Evolutionary conservation across 1,140 invertebrate species (phyloP).

Genomic region (Drosophila tristis): DNA sequence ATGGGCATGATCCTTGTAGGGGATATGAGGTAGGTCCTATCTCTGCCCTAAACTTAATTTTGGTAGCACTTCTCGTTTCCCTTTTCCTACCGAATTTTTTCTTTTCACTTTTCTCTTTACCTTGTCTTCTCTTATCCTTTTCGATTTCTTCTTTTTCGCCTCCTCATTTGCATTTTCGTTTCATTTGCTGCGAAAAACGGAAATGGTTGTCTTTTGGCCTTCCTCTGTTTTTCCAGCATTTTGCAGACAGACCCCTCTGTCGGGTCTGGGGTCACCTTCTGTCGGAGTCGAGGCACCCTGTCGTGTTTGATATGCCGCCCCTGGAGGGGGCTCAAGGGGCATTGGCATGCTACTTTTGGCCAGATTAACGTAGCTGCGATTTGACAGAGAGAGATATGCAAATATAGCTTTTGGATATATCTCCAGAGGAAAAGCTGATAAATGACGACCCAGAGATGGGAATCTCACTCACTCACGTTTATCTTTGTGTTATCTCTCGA

Average conservation of each 20-base stretch:
- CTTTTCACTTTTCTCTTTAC: conserved; percentile 4
- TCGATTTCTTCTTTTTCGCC: neutral
- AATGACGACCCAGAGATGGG: no score
- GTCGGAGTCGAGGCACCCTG: conserved; percentile 19
- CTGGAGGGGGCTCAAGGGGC: neutral
- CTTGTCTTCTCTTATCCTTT: conserved; percentile 38
- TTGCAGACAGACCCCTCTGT: conserved; percentile 12
- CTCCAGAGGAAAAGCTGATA: no score
- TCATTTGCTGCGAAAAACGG: conserved; percentile 47
- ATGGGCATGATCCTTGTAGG: conserved; percentile 4
- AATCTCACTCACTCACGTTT: no score
- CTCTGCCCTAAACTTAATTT: conserved; percentile 18
- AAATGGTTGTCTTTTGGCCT: conserved; percentile 40
- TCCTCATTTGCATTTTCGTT: conserved; percentile 60
- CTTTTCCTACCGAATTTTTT: no score
- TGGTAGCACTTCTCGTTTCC: no score
- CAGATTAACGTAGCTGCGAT: conserved; percentile 61
- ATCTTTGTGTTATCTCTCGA: no score
- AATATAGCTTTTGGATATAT: conserved; percentile 8
- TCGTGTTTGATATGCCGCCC: conserved; percentile 24
- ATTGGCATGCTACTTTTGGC: conserved; percentile 39
- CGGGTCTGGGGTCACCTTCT: neutral
- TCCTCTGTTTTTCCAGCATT: conserved; percentile 10
- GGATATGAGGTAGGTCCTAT: neutral
- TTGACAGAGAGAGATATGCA: conserved; percentile 17